Base-by-base conservation (phyloP, 2,888 invertebrate genomes). In the Meteorus cinctellus region DNA sequence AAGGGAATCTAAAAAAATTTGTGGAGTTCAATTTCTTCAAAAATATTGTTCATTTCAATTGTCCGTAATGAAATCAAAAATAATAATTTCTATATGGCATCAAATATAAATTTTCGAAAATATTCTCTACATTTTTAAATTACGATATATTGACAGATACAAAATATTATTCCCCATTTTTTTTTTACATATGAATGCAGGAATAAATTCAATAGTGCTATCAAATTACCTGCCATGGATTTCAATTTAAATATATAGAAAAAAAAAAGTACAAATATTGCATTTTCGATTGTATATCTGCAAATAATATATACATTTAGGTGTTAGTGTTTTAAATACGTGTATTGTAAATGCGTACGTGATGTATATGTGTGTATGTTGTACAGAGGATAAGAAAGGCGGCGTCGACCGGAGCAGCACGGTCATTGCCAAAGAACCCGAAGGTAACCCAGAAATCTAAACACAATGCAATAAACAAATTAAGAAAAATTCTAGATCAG, bases 331-430 rank as follows among this genome's bases (percentile, higher is more conserved):
- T 74, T 55, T 73, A 70, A 59, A 41, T 41, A 72, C 71, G 71
- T 72, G 63, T 51, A 72, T 45, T 62, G 72, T 72, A 84, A 88
- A 86, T 86, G 80, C 84, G 87, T 85, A 88, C 87, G 88, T 89
- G 86, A 89, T 86, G 87, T 89, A 91, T 89, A 91, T 91, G 90
- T 91, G 88, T 92, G 90, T 92, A 91, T 92, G 91, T 92, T 92
- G 91, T 90, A 88, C 95, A 93, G 96, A 96, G 92, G 96, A 96
- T 92, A 96, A 96, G 92, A 96, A 96, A 92, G 95, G 95, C 91
- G 95, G 95, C 89, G 96, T 96, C 91, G 96, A 97, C 92, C 94
- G 96, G 91, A 96, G 96, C 91, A 96, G 96, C 91, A 97, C 97
- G 90, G 97, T 97, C 90, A 96, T 97, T 91, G 96, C 96, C 90